Base-by-base conservation (phyloP, 2,113 vertebrate genomes). In the Thunnus thynnus region DNA sequence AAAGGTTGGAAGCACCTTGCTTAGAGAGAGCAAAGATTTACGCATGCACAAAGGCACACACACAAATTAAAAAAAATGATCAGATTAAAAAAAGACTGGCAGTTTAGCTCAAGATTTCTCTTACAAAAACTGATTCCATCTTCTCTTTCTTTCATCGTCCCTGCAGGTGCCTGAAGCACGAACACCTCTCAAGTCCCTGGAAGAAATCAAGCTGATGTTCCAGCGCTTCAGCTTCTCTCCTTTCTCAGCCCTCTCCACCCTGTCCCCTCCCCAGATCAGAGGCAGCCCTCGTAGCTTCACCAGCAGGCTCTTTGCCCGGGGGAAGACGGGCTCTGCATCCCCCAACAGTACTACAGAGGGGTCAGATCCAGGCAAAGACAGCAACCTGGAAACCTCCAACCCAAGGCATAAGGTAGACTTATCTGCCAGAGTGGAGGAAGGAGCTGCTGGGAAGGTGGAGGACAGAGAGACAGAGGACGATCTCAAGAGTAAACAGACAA, bases 191-290 rank as follows among this genome's bases (percentile, higher is more conserved):
- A 96, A 94, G 80, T 96, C 97, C 0, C 87, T 97, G 66, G 96
- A 97, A 79, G 97, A 99, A 52, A 94, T 98, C 82, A 98, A 96
- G 86, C 93, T 94, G 25, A 94, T 98, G 83, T 96, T 99, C 80
- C 97, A 97, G 90, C 96, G 94, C 67, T 85, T 97, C 57, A 96
- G 96, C 41, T 92, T 95, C 47, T 91, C 96, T 25, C 95, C 93
- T 27, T 91, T 94, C 25, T 94, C 94, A 60, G 90, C 95, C 1
- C 73, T 94, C 0, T 90, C 92, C 82, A 90, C 95, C 4, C 77
- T 93, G 0, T 87, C 95, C 0, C 83, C 94, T 18, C 68, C 86
- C 0, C 86, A 90, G 67, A 83, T 64, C 3, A 65, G 90, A 20
- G 93, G 94, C 66, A 94, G 91, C 77, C 89, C 95, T 5, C 78